A percentile compares a stretch with the other conserved stretches of the same genome.
These are phyloP conservation scores for Brachionus rotundiformis DNA, from an alignment of 1,140 invertebrate genomes.

Conservation along the genomic window DNA sequence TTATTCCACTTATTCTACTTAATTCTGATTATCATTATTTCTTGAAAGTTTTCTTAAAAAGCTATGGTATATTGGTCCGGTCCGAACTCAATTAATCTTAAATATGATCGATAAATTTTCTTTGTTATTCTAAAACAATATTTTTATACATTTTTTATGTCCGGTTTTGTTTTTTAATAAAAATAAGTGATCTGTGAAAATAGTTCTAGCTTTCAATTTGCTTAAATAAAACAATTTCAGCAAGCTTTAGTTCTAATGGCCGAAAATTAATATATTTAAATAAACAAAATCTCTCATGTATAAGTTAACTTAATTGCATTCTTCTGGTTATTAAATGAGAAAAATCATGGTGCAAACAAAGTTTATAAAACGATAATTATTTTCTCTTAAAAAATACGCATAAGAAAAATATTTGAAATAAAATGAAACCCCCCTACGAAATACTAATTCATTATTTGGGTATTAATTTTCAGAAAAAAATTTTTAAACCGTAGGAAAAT, in stretches of 20 bases:
- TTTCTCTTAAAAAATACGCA: not conserved
- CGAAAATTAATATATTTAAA: not conserved
- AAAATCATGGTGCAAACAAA: not conserved
- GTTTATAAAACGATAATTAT: not conserved
- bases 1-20: not conserved
- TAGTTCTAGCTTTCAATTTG: not conserved
- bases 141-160: not conserved
- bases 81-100: not conserved
- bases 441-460: not conserved
- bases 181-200: not conserved
- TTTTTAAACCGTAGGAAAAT: not conserved
- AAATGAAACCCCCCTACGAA: not conserved
- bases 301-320: not conserved
- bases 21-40: not conserved
- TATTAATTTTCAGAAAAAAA: not conserved
- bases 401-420: not conserved
- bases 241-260: not conserved
- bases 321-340: not conserved
- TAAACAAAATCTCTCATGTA: not conserved
- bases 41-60: not conserved
- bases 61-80: not conserved
- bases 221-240: not conserved
- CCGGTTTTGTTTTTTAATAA: not conserved
- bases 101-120: not conserved
- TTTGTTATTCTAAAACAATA: not conserved